Evolutionary conservation across 2,797 vertebrate species (phyloP), one percentile per base, ranked within the genome.

Genomic region (Spheniscus humboldti): DNA sequence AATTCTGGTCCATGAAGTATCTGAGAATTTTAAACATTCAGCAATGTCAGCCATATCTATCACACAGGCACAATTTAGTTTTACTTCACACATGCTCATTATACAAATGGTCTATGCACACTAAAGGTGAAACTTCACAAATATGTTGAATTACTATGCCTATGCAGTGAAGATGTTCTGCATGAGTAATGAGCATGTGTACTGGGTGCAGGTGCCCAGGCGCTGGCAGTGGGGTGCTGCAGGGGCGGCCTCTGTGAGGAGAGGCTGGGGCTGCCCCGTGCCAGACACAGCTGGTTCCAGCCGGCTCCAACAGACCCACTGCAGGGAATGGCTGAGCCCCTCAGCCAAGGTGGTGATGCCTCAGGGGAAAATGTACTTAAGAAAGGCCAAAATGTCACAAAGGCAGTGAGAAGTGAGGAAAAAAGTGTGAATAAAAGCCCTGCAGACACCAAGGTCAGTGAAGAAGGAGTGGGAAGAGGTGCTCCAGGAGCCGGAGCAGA

Each of bases 251-350:
- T 4, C 18, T 39, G 25, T 39, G 37, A 75, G n/a, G 31, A 41
- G 45, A 27, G 10, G 25, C 27, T 0, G 2, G 47, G 19, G 18
- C 47, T 86, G 47, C 6, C 67, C 22, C 0, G 2, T 31, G 47
- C 12, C 1, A 0, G 30, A 55, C 30, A 18, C 30, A 53, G 18
- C 2, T 3, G 1, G 9, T 67, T 83, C 31, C 64, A 83, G 15
- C 6, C 0, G 4, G 25, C 22, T 68, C 28, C 9, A 24, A 7
- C 3, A 0, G 1, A 27, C 7, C 27, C 27, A 13, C 37, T 1
- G 1, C 28, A 37, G 37, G 28, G 28, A 33, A 52, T 0, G 2
- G 41, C n/a, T 64, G 15, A 47, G 18, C 23, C 28, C 28, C 3
- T 0, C 3, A 20, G 24, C 8, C 23, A 45, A 37, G 13, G 5